phyloP scores from a whole-genome alignment of 2,888 invertebrate species.

The Volucella zonaria region DNA sequence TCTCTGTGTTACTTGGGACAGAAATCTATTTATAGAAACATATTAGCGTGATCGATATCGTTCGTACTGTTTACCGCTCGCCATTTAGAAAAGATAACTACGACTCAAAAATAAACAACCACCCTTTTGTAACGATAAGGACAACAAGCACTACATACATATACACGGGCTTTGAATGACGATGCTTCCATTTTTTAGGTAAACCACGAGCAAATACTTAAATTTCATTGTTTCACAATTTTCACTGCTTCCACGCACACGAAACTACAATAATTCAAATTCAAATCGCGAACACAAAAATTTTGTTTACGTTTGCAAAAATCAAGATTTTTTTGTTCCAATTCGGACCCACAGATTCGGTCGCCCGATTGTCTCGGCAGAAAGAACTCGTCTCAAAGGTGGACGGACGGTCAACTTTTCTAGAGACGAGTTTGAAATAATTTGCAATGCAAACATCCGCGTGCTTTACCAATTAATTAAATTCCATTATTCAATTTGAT shows the following conservation, averaged over 20 bases:
- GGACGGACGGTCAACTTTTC: conserved; percentile 35
- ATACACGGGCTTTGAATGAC: conserved; percentile 27
- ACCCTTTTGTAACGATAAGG: not conserved
- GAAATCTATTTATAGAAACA: too few relatives aligned
- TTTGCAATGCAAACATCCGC: conserved; percentile 50
- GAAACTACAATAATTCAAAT: not conserved
- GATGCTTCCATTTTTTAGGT: conserved; percentile 27
- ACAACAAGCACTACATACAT: conserved; percentile 30
- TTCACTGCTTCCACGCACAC: not conserved
- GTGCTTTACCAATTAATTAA: conserved; percentile 31
- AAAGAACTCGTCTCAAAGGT: not conserved
- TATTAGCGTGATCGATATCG: too few relatives aligned
- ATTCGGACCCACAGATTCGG: too few relatives aligned
- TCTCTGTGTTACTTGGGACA: too few relatives aligned
- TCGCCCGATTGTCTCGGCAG: not conserved
- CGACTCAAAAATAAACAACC: not conserved
- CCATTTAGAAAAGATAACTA: not conserved
- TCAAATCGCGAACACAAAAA: conserved; percentile 4
- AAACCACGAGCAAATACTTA: conserved; percentile 35
- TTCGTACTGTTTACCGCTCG: not conserved
- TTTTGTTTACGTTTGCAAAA: conserved; percentile 50
- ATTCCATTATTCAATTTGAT: conserved; percentile 35
- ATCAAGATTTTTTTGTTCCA: not conserved
- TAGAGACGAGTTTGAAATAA: conserved; percentile 21
- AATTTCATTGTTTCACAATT: conserved; percentile 18